Evolutionary conservation across 2,113 vertebrate species (phyloP), one percentile per base, ranked within the genome.

Genomic region (Upupa epops): DNA sequence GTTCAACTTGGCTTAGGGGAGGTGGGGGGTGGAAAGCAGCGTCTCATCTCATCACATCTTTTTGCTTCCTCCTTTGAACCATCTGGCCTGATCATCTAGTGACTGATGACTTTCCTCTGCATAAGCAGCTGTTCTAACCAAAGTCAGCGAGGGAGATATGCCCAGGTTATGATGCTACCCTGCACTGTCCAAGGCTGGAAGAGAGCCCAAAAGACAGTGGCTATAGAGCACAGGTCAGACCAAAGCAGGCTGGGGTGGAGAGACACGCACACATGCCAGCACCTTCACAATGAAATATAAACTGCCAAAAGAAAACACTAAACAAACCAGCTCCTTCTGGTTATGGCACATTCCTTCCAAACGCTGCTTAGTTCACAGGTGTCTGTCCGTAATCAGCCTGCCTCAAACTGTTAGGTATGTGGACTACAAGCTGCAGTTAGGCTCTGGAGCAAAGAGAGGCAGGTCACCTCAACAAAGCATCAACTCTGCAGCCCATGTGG

Each of bases 331-430:
- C 49, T 90, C 73, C 73, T 86, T 94, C 86, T 55, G 83, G 61
- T 94, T 86, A 86, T 2, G 2, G 80, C 66, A 71, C 78, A 71
- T 75, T 93, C 88, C 49, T 91, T 90, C 73, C 73, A 78, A 86
- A 68, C 13, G 54, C 16, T 54, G 55, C 29, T 85, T 78, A 51
- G 55, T 37, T 80, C 29, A 84, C 75, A 56, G 72, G 28, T 51
- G 45, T 29, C 58, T 75, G 36, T 49, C 60, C 3, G 2, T 20
- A 73, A 59, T 79, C 58, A 83, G 13, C 61, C 80, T 60, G 40
- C 76, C 63, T 88, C 51, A 59, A 65, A 78, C 80, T 45, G 32
- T 61, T 46, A 58, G 32, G 17, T 72, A 64, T 54, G 54, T 17
- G 82, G 87, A 82, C 54, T 54, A 58, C 24, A 52, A 74, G 74